Base-by-base conservation (phyloP, 2,797 vertebrate genomes). In the Strix occidentalis region DNA sequence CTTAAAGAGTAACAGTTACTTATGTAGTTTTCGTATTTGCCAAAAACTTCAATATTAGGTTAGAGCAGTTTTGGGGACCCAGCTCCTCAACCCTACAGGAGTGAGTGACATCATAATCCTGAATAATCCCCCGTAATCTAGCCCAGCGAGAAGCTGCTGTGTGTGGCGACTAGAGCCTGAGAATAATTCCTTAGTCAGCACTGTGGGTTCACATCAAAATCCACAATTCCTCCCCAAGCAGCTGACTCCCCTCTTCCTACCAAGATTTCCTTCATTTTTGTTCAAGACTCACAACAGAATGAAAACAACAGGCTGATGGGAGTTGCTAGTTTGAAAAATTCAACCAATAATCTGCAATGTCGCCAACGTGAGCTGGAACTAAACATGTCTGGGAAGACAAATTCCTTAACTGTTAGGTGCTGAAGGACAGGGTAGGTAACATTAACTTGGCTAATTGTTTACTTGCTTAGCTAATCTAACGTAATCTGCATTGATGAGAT, bases 381-480 rank as follows among this genome's bases (percentile, higher is more conserved):
- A 53, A 82, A 75, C 79, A 39, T 4, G 72, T 39, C 84, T 50
- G 54, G 50, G 82, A 82, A 96, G 94, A 85, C 48, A 93, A 97
- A 93, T 87, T 89, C 71, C 81, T 80, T 53, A 71, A 77, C 68
- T 72, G 72, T 8, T 70, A 7, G 15, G 80, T 24, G 88, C 84
- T 97, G 97, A 98, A 98, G 97, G 96, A 97, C 96, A 65, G 94
- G 88, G 71, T 77, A 96, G 93, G 15, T 97, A 96, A 84, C 68
- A 91, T 69, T 85, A 90, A 96, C 93, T 93, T 72, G 45, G 45
- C 93, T 98, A 97, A 98, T 97, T 97, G 96, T 96, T 97, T 91
- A 94, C 70, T 95, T 96, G 48, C 87, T 80, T 76, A 95, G 95
- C 95, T 97, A 97, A 96, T 97, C 95, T 97, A 78, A 93, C 94